Evolutionary conservation across 2,113 vertebrate species (phyloP), one percentile per base, ranked within the genome.

Genomic region (Antidorcas marsupialis): DNA sequence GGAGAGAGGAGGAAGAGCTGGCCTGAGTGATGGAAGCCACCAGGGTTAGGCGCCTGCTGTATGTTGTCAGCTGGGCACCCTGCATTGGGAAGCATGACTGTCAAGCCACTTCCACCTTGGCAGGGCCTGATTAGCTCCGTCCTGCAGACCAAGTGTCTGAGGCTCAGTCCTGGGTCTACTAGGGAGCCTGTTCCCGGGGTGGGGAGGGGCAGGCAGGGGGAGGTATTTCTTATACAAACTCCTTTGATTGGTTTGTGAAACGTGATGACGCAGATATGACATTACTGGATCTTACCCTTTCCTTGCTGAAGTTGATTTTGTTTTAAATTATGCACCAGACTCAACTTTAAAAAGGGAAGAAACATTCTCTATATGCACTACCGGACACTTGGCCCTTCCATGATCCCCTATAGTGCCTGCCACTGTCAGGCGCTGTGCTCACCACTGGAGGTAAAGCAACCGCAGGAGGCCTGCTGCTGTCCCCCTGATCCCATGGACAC

Each of bases 1-100:
- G 82, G 82, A 30, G 21, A 39, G 43, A 62, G 45, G n/a, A 78
- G 62, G 27, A 74, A 55, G 15, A 0, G 19, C 5, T 36, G 36
- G 7, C 5, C 13, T 12, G 78, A 47, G 25, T 2, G 12, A 11
- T 0, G 1, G 50, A 23, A 67, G 21, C 2, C 30, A 21, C 10
- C 1, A 9, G 3, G 2, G 23, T 7, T 1, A 17, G 36, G 3
- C 1, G 28, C 16, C 45, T 83, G 47, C 89, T 57, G 1, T 45
- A 30, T 2, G 13, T 30, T 23, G 15, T 12, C 1, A 39, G n/a
- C 17, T 2, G 7, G 59, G 2, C 0, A 0, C 14, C 81, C 36
- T 50, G 21, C 27, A 19, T 2, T 16, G 23, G 6, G 8, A 0
- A 25, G 23, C 3, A 12, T 2, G 17, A 7, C 33, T 10, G 30